Evolutionary conservation across 2,797 vertebrate species (phyloP).

Genomic region (Melanotaenia boesemani): DNA sequence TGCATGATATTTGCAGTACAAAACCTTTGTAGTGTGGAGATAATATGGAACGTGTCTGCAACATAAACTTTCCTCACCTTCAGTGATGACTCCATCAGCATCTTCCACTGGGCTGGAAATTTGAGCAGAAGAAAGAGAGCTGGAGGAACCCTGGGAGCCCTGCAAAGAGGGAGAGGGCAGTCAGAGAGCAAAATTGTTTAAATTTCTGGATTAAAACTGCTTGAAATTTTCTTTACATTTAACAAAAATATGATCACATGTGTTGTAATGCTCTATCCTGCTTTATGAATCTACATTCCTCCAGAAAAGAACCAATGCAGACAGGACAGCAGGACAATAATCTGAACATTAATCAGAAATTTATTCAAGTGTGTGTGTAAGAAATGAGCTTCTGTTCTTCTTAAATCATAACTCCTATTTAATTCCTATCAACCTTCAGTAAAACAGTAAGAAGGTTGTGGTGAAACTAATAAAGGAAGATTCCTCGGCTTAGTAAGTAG

Average conservation of each 20-base stretch:
- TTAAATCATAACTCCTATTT: not conserved
- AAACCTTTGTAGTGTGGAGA: constrained; percentile 4
- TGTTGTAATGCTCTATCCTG: constrained; percentile 13
- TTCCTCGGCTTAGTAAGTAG: constrained; percentile 39
- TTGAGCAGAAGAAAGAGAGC: constrained; percentile 91
- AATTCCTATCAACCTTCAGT: constrained; percentile 18
- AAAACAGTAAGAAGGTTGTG: constrained; percentile 31
- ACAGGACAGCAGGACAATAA: constrained; percentile 24
- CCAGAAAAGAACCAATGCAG: constrained; percentile 25
- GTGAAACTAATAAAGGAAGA: constrained; percentile 28
- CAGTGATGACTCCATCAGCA: constrained; percentile 82
- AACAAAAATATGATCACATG: not conserved
- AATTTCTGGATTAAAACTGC: constrained; percentile 3
- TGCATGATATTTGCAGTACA: constrained; percentile 44
- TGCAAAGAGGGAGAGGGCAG: constrained; percentile 66
- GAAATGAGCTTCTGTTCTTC: constrained; percentile 24
- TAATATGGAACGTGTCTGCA: constrained; percentile 10
- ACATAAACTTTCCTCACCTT: constrained; percentile 84
- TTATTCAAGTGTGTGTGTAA: not conserved
- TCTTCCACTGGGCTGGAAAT: constrained; percentile 92
- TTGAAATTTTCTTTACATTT: constrained; percentile 10
- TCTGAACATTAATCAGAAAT: constrained; percentile 40
- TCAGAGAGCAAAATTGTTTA: constrained; percentile 15
- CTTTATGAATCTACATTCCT: constrained; percentile 14
- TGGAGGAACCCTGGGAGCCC: constrained; percentile 92